Conservation (phyloP, 53 echinoderm and acorn worm species). For the Astropecten irregularis region DNA sequence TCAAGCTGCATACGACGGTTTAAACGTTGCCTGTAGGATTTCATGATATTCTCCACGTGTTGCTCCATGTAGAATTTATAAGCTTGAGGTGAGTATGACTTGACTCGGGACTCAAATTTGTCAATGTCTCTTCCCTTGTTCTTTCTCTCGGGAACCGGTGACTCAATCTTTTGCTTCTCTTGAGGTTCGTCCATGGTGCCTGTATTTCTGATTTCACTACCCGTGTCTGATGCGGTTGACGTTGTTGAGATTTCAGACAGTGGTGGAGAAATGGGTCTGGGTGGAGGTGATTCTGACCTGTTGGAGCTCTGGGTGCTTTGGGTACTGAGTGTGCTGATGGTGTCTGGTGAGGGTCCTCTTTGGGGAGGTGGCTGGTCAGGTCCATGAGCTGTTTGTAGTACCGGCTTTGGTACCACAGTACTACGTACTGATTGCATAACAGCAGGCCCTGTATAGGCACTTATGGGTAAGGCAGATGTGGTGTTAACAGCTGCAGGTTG, state of each 20-base stretch:
- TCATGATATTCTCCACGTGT: conserved; percentile 97
- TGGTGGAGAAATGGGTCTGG: conserved; percentile 66
- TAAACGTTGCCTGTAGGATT: conserved; percentile 79
- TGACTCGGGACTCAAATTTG: conserved; percentile 79
- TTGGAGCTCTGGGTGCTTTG: conserved; percentile 84
- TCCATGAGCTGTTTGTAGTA: conserved; percentile 94
- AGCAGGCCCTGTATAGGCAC: conserved; percentile 65
- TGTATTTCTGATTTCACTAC: conserved; percentile 62
- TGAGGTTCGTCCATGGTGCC: conserved; percentile 50
- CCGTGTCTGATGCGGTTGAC: conserved; percentile 66
- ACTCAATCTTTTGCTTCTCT: conserved; percentile 92
- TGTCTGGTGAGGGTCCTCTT: conserved; percentile 93
- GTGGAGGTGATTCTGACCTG: conserved; percentile 84
- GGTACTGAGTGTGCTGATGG: conserved; percentile 90
- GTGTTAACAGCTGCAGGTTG: conserved; percentile 88
- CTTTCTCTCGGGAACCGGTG: conserved; percentile 89
- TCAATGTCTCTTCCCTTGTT: conserved; percentile 68
- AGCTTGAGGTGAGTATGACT: conserved; percentile 87
- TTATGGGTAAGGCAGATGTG: conserved; percentile 71
- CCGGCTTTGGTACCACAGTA: conserved; percentile 84
- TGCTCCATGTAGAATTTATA: conserved; percentile 99
- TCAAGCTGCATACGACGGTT: conserved; percentile 90
- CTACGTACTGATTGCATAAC: conserved; percentile 81
- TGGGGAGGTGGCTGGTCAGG: conserved; percentile 80
- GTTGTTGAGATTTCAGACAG: conserved; percentile 81